Evolutionary conservation across 1,140 invertebrate species (phyloP).

Genomic region (Caenorhabditis tropicalis): DNA sequence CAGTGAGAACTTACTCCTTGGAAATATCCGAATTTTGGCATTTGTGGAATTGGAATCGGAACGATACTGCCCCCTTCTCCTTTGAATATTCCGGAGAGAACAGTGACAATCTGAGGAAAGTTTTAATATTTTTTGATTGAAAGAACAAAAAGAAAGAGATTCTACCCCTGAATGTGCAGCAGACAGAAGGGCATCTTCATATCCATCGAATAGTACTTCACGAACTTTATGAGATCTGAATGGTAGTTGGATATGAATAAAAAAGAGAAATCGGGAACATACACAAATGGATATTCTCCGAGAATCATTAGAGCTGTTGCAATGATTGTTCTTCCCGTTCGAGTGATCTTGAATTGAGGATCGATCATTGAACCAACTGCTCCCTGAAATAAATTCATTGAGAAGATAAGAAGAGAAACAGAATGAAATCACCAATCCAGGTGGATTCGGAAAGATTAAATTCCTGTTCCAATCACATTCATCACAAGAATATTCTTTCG

Average conservation of each 20-base stretch:
- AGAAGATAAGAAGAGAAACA: no score
- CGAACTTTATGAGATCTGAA: constrained; percentile 44
- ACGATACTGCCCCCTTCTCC: constrained; percentile 42
- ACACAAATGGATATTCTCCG: constrained; percentile 52
- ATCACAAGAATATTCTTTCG: constrained; percentile 38
- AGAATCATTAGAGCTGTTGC: constrained; percentile 3
- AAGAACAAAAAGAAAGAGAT: no score
- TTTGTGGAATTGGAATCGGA: constrained; percentile 49
- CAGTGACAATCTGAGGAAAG: neutral
- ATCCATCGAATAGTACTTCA: constrained; percentile 52
- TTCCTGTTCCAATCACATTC: constrained; percentile 35
- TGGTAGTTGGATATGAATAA: neutral
- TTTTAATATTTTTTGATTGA: neutral
- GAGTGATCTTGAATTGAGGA: constrained; percentile 39
- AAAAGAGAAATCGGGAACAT: neutral
- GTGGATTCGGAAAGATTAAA: constrained; percentile 46
- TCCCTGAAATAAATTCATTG: constrained; percentile 39
- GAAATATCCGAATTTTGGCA: constrained; percentile 51
- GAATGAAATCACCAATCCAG: constrained; percentile 47
- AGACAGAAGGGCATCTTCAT: constrained; percentile 42
- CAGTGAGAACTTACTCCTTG: neutral
- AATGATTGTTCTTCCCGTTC: constrained; percentile 16
- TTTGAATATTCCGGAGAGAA: neutral
- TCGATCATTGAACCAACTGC: constrained; percentile 34
- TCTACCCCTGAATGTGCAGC: constrained; percentile 43